Percentiles rank a stretch among this genome's conserved stretches.
phyloP scores from a whole-genome alignment of 2,113 vertebrate species.

The Camelus bactrianus region DNA sequence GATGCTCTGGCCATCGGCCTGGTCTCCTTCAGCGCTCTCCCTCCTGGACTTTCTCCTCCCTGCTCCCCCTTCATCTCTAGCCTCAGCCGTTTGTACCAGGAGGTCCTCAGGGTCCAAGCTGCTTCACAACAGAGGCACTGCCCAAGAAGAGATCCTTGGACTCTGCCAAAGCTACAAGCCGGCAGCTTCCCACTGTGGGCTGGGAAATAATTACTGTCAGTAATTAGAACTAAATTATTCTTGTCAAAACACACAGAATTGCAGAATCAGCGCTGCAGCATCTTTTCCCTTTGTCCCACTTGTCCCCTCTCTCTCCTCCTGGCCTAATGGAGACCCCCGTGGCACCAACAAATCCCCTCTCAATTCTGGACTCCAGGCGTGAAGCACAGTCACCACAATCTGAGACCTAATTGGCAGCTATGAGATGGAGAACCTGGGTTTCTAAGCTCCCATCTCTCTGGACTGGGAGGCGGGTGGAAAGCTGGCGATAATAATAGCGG shows the following conservation, averaged over 20 bases:
- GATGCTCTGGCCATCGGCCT: background rate
- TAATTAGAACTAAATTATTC: conserved; percentile 73
- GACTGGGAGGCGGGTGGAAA: background rate
- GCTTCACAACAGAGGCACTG: background rate
- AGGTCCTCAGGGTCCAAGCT: background rate
- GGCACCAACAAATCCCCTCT: background rate
- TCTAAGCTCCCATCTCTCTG: background rate
- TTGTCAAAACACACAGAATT: conserved; percentile 66
- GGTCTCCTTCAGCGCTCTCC: background rate
- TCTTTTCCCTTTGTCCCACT: background rate
- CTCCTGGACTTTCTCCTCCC: background rate
- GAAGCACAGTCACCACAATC: background rate
- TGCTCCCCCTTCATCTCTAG: background rate
- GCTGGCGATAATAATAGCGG: background rate
- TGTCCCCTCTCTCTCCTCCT: background rate
- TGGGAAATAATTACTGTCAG: conserved; percentile 60
- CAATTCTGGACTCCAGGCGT: background rate
- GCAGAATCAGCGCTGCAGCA: background rate
- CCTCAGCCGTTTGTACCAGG: background rate
- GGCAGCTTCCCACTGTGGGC: conserved; percentile 67
- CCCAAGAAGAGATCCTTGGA: conserved; percentile 11
- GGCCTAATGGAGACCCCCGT: background rate
- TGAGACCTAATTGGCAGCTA: background rate
- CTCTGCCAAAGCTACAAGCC: background rate
- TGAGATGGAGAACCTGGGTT: background rate